Base-by-base conservation (phyloP, 2,113 vertebrate species). In the Jacana jacana region DNA sequence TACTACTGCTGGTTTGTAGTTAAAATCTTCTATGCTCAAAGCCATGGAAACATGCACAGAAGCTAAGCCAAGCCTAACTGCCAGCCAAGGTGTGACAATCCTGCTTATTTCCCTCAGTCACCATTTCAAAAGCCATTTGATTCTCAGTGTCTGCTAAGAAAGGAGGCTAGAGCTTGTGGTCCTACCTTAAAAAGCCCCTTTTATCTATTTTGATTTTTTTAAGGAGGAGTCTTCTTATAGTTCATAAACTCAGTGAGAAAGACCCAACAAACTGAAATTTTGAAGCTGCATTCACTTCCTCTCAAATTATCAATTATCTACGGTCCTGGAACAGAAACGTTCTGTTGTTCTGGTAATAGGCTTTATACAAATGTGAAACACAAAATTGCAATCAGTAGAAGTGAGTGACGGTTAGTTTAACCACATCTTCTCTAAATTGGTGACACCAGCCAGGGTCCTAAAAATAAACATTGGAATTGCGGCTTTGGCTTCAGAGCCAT, bases 371-470 rank as follows among this genome's bases (percentile, higher is more conserved):
- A 92, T 18, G 61, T 39, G 83, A 90, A 95, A 82, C 71, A 66
- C 69, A 80, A 79, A 94, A 89, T 31, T 92, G 93, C 79, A 91
- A 94, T 94, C 88, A 80, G 93, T 55, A 49, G 48, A 80, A 97
- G 66, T 10, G 88, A 94, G 85, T 18, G 95, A 95, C 94, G 49
- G 95, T 96, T 97, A 91, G 93, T 80, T 84, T 87, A 95, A 97
- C 97, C 97, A 94, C 97, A 98, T 97, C 94, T 96, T 97, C 96
- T 97, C 94, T 80, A 97, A 98, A 97, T 86, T 81, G 97, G 96
- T 95, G 94, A 89, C 95, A 94, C 81, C 66, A 93, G 91, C 51
- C 88, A 79, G 60, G 25, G 91, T 61, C 95, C 97, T 97, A 97
- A 97, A 98, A 96, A 96, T 97, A 98, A 97, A 93, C 93, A 20